Conservation (phyloP, 1,140 invertebrate genomes). For the Lasioglossum baleicum region DNA sequence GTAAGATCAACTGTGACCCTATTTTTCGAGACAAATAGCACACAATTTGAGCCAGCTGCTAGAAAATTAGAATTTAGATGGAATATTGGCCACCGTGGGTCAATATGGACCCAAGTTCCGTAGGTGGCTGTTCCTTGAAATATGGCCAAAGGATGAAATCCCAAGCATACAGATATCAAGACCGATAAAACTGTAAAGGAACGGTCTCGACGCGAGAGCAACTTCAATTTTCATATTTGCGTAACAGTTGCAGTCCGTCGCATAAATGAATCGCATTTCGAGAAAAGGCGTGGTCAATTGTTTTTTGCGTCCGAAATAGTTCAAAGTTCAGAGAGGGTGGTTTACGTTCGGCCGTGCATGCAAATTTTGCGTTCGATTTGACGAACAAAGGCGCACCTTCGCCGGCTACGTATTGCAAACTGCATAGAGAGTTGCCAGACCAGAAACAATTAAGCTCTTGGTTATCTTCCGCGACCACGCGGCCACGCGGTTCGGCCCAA, state of each 20-base stretch:
- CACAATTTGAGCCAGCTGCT: no score
- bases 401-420: conserved; percentile 57
- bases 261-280: conserved; percentile 43
- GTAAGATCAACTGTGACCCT: no score
- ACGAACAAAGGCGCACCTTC: conserved; percentile 63
- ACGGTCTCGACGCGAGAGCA: conserved; percentile 1
- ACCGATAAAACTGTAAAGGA: conserved; percentile 17
- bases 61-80: no score
- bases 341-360: conserved; percentile 53
- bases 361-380: conserved; percentile 62
- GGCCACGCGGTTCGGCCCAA: conserved; percentile 62
- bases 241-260: background rate
- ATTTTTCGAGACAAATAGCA: no score
- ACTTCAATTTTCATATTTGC: background rate
- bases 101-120: no score
- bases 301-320: conserved; percentile 42
- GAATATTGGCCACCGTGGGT: no score
- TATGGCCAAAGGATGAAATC: background rate
- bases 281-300: conserved; percentile 38
- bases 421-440: conserved; percentile 74
- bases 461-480: conserved; percentile 71
- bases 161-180: background rate
- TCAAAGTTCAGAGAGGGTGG: conserved; percentile 49
- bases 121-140: background rate
- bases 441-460: conserved; percentile 75